phyloP scores from a whole-genome alignment of 2,113 vertebrate genomes.

The Plecotus auritus region DNA sequence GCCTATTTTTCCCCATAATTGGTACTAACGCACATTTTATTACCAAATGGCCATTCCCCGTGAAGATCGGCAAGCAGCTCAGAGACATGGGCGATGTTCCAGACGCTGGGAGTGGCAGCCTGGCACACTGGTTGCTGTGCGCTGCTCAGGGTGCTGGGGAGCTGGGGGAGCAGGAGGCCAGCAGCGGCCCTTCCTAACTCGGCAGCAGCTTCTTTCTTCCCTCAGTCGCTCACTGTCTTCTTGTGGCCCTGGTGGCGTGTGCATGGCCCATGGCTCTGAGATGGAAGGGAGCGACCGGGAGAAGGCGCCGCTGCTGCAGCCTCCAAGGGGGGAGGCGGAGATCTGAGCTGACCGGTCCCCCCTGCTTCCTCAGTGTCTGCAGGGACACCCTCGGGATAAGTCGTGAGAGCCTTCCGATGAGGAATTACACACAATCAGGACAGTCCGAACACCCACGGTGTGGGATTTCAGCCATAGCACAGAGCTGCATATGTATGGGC shows the following conservation, averaged over 20 bases:
- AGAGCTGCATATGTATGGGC: neutral
- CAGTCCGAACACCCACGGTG: neutral
- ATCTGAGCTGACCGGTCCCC: neutral
- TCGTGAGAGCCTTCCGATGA: neutral
- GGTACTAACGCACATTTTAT: neutral
- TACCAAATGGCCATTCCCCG: neutral
- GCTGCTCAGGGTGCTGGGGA: neutral
- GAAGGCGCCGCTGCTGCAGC: neutral
- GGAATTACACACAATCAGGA: neutral
- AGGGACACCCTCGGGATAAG: neutral
- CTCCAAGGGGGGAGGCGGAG: neutral
- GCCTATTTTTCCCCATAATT: neutral
- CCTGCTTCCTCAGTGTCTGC: neutral
- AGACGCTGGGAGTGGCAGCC: neutral
- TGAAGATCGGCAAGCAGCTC: neutral
- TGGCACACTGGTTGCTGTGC: neutral
- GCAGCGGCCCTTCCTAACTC: neutral
- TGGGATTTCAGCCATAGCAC: neutral
- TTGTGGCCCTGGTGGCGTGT: neutral
- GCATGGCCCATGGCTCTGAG: neutral
- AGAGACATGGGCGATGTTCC: neutral
- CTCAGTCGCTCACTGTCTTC: neutral
- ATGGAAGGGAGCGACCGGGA: neutral
- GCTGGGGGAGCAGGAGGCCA: neutral
- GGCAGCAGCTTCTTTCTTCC: neutral